These are phyloP conservation scores for Motacilla tschutschensis DNA, from an alignment of 2,113 vertebrate genomes.

Conservation along the genomic window DNA sequence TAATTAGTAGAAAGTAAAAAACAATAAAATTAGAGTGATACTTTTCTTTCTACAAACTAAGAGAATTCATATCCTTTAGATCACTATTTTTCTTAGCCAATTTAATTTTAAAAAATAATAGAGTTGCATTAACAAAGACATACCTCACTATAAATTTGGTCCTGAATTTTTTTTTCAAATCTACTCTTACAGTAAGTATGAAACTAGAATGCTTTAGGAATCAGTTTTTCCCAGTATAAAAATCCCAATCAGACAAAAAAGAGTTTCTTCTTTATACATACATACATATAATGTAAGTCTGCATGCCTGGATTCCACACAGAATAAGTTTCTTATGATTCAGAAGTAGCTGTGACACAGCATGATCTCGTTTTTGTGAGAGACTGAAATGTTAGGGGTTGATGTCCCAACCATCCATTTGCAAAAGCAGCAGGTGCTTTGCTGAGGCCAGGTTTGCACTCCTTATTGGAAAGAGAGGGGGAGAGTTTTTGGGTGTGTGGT, in stretches of 20 bases:
- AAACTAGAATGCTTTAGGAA: background rate
- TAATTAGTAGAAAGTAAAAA: background rate
- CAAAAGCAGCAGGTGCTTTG: background rate
- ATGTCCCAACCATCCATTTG: background rate
- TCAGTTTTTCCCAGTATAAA: background rate
- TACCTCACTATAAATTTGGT: background rate
- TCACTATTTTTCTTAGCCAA: background rate
- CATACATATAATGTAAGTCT: background rate
- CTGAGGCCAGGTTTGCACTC: background rate
- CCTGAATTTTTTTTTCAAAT: background rate
- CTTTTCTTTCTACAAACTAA: background rate
- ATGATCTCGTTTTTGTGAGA: background rate
- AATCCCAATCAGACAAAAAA: background rate
- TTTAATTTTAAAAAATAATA: background rate
- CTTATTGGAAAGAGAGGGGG: background rate
- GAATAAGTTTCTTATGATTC: background rate
- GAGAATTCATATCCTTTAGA: background rate
- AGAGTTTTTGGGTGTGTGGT: background rate
- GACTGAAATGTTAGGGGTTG: background rate
- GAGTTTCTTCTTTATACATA: background rate
- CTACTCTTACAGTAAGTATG: background rate
- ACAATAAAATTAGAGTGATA: background rate
- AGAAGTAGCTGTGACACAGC: background rate
- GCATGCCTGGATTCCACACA: background rate
- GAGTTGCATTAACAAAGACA: background rate